Evolutionary conservation across 1,140 invertebrate species (phyloP), one percentile per base, ranked within the genome.

Genomic region (Brachystomella parvula): DNA sequence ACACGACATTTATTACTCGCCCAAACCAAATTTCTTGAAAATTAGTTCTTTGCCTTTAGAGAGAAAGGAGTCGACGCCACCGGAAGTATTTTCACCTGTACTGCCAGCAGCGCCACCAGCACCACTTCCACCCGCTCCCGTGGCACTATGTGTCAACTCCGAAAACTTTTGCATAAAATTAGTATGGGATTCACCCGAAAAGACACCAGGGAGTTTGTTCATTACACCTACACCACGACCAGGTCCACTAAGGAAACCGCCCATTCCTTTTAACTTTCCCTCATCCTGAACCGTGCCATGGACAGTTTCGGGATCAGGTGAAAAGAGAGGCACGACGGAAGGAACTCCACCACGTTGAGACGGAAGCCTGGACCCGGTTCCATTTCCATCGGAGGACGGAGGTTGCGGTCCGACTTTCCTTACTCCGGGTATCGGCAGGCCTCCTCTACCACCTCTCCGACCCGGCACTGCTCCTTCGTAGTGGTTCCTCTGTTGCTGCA

Each of bases 21-120:
- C 60, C 24, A 71, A 63, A 24, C 69, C 69, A 63, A 92, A 92
- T 81, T 91, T 92, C 84, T 91, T 91, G 78, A 92, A 92, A 75
- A 92, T 90, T 39, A 89, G 82, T 80, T 92, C 90, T 80, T 92
- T 92, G 71, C 89, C 90, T 79, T 92, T 92, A 71, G 89, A 90
- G 39, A 92, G 81, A 65, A 92, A 89, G 62, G 78, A 76, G 66
- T 79, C 78, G 21, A 53, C 49, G 6, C 49, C 49, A 6, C 49
- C 49, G 24, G 24, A 12, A 26, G 49, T 3, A 15, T 12, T 9
- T 15, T n/a, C n/a, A n/a, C 31, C 31, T 15, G 30, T 12, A 30
- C 28, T 17, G 19, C 17, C 24, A 19, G 28, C 9, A 60, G 9
- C 58, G 53, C 71, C 21, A 60, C 67, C 76, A 76, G 65, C 67